phyloP scores from a whole-genome alignment of 2,888 invertebrate genomes.

The Embidobia sp. region DNA sequence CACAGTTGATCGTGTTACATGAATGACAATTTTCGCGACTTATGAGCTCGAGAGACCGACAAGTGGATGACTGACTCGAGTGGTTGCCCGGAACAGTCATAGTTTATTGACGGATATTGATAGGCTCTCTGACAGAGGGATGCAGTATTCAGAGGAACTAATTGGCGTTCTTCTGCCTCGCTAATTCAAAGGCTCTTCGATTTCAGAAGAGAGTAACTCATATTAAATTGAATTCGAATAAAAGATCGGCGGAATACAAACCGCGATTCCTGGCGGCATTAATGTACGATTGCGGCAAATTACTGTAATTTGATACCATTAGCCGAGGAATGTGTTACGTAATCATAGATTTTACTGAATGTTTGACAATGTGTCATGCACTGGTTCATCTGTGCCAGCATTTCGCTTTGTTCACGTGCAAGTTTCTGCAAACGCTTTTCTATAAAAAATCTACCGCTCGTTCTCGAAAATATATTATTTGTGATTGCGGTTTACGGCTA shows the following conservation, averaged over 20 bases:
- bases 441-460: too few species aligned
- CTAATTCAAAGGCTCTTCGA: too few species aligned
- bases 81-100: slow-evolving; percentile 6
- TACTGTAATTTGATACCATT: slow-evolving; percentile 10
- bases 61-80: slow-evolving; percentile 15
- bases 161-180: too few species aligned
- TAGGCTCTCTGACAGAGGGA: neutral
- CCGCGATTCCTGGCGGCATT: neutral
- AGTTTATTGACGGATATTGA: slow-evolving; percentile 17
- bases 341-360: slow-evolving; percentile 30
- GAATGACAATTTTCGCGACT: slow-evolving; percentile 16
- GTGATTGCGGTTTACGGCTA: too few species aligned
- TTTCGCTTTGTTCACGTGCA: too few species aligned
- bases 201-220: too few species aligned
- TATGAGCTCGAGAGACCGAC: slow-evolving; percentile 2
- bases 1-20: slow-evolving; percentile 1
- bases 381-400: slow-evolving; percentile 15
- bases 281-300: slow-evolving; percentile 9
- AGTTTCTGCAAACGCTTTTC: slow-evolving; percentile 7
- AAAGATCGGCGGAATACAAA: slow-evolving; percentile 6
- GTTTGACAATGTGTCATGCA: slow-evolving; percentile 42
- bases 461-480: too few species aligned
- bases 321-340: slow-evolving; percentile 4
- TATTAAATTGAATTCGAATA: too few species aligned
- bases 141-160: neutral